phyloP scores from a whole-genome alignment of 1,140 invertebrate genomes.

The Anastatus disparis region DNA sequence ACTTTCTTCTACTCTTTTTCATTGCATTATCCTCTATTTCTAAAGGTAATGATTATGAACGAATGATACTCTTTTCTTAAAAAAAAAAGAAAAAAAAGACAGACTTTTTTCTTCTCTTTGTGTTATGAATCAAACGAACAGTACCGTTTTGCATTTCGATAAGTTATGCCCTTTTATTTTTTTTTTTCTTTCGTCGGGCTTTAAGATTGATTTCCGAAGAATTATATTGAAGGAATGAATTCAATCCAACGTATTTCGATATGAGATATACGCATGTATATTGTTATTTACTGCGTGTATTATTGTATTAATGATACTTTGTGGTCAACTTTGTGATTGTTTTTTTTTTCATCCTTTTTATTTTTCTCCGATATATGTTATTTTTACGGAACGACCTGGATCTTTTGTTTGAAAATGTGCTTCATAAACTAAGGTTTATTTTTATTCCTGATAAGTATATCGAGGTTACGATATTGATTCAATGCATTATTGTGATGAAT shows the following conservation, averaged over 20 bases:
- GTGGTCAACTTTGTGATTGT: neutral
- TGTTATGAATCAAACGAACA: slow-evolving; percentile 3
- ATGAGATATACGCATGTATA: too few species aligned
- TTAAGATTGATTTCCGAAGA: slow-evolving; percentile 3
- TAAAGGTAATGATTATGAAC: slow-evolving; percentile 29
- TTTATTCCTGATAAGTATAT: too few species aligned
- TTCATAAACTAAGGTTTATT: too few species aligned
- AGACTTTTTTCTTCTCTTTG: neutral
- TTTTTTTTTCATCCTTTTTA: too few species aligned
- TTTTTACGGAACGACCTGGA: too few species aligned
- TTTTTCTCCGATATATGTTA: too few species aligned
- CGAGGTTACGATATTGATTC: too few species aligned
- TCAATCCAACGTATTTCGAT: slow-evolving; percentile 19
- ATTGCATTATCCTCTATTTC: neutral
- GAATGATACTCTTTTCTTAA: neutral
- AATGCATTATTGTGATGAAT: too few species aligned
- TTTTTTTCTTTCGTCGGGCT: neutral
- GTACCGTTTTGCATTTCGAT: slow-evolving; percentile 28
- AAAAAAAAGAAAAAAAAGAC: too few species aligned
- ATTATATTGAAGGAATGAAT: slow-evolving; percentile 13
- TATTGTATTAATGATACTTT: neutral
- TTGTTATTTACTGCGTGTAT: slow-evolving; percentile 10
- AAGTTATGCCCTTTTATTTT: neutral
- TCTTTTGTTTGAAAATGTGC: too few species aligned
- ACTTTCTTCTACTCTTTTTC: slow-evolving; percentile 16